Evolutionary conservation across 1,140 invertebrate species (phyloP).

Genomic region (Contarinia nasturtii): DNA sequence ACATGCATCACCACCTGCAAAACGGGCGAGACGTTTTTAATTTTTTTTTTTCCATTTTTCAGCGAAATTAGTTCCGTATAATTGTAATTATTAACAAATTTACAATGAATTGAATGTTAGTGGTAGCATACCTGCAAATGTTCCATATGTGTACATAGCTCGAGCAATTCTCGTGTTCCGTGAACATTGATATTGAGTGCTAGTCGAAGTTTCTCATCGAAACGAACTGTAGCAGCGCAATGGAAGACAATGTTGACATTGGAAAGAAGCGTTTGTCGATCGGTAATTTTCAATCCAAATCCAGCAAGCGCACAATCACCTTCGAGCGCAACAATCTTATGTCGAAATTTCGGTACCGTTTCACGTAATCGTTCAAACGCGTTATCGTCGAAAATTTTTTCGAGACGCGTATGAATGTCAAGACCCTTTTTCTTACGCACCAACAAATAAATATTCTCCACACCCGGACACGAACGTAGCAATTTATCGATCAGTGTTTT

Average conservation of each 20-base stretch:
- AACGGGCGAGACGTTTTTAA: constrained; percentile 5
- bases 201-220: constrained; percentile 43
- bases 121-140: constrained; percentile 31
- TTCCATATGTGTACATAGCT: constrained; percentile 40
- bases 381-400: constrained; percentile 42
- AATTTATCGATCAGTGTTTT: constrained; percentile 57
- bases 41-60: too few relatives aligned
- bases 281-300: constrained; percentile 17
- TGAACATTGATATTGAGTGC: constrained; percentile 48
- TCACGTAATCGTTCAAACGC: constrained; percentile 28
- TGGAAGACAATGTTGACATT: constrained; percentile 53
- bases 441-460: constrained; percentile 55
- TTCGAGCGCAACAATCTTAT: constrained; percentile 38
- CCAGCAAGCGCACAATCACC: constrained; percentile 39
- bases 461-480: constrained; percentile 47
- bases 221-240: constrained; percentile 45
- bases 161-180: constrained; percentile 38
- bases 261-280: constrained; percentile 24
- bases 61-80: not conserved
- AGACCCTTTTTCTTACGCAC: constrained; percentile 60
- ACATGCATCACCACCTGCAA: constrained; percentile 40
- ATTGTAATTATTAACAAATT: not conserved
- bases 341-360: constrained; percentile 38
- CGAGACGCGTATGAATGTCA: constrained; percentile 40
- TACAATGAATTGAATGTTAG: not conserved